A percentile compares a stretch with the other conserved stretches of the same genome.
Conservation (phyloP, 2,888 invertebrate genomes). For the Philereme transversata region DNA sequence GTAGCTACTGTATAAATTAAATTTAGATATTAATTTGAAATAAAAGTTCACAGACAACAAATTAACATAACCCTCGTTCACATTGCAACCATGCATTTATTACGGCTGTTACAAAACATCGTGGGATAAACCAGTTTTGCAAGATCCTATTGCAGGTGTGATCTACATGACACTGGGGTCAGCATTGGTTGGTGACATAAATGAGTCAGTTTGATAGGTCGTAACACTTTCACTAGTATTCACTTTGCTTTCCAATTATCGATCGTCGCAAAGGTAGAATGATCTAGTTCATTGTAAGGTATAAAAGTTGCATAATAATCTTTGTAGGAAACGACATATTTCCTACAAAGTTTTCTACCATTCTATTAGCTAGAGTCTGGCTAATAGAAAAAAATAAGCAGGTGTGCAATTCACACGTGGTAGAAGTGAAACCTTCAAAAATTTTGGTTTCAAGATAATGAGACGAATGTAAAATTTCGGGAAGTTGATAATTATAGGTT, state of each 20-base stretch:
- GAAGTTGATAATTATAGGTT: too few species aligned
- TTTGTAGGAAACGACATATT: too few species aligned
- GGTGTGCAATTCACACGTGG: too few species aligned
- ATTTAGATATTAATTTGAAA: too few species aligned
- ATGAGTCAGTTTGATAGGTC: constrained; percentile 47
- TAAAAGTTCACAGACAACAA: too few species aligned
- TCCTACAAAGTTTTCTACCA: too few species aligned
- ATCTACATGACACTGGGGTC: constrained; percentile 27
- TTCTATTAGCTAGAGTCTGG: too few species aligned
- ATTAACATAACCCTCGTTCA: constrained; percentile 8
- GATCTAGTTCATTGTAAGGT: constrained; percentile 38
- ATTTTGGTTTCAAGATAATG: too few species aligned
- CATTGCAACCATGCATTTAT: constrained; percentile 19
- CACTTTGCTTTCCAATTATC: constrained; percentile 47
- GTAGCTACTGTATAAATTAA: too few species aligned
- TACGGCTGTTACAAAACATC: constrained; percentile 23
- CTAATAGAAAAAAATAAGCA: too few species aligned
- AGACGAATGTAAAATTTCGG: too few species aligned
- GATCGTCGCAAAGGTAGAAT: constrained; percentile 25
- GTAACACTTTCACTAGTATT: constrained; percentile 53
- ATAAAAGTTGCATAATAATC: background rate
- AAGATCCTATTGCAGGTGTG: constrained; percentile 28
- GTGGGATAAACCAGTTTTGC: constrained; percentile 35
- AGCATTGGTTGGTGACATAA: constrained; percentile 29
- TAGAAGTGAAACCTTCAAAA: too few species aligned